Evolutionary conservation across 2,113 vertebrate genomes (phyloP).

Genomic region (Naja naja): DNA sequence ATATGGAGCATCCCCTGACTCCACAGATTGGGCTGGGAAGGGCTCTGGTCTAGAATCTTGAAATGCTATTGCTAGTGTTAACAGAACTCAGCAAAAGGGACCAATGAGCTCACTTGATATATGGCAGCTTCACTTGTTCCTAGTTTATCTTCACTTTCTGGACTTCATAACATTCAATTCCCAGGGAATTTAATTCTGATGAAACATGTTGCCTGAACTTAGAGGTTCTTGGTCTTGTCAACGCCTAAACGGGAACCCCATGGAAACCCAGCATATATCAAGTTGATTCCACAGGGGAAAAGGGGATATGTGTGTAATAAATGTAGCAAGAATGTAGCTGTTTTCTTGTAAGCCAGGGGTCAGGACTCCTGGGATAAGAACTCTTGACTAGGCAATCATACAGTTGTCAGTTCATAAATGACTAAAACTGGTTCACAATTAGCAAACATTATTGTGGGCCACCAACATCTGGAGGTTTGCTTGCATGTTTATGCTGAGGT

Average conservation of each 20-base stretch:
- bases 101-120: not conserved
- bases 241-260: not conserved
- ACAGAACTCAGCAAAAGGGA: not conserved
- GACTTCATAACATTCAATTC: not conserved
- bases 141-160: not conserved
- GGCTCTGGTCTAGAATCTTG: not conserved
- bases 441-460: not conserved
- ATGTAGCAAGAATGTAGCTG: not conserved
- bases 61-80: not conserved
- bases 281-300: not conserved
- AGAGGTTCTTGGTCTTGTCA: not conserved
- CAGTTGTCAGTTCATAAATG: not conserved
- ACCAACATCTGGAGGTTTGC: not conserved
- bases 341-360: not conserved
- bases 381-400: not conserved
- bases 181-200: not conserved
- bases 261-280: not conserved
- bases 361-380: not conserved
- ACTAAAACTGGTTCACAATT: not conserved
- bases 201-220: not conserved
- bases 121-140: not conserved
- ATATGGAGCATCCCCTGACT: not conserved
- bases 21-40: not conserved
- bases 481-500: not conserved
- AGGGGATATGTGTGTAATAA: not conserved